Evolutionary conservation across 2,797 vertebrate genomes (phyloP).

Genomic region (Pseudochaenichthys georgianus): DNA sequence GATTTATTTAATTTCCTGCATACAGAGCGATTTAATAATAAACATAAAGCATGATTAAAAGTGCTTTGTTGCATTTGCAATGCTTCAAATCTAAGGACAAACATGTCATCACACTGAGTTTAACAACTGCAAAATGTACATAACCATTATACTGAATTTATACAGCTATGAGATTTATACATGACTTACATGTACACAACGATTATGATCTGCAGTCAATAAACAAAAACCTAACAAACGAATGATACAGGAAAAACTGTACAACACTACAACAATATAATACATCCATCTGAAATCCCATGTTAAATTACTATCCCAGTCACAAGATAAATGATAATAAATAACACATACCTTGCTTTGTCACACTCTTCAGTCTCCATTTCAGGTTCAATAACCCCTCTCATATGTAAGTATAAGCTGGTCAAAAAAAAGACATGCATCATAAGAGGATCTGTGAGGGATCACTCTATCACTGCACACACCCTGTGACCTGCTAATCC

Average conservation of each 20-base stretch:
- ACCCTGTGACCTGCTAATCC: slow-evolving; percentile 21
- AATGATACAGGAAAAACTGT: slow-evolving; percentile 1
- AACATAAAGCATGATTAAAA: slow-evolving; percentile 31
- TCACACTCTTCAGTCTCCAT: slow-evolving; percentile 46
- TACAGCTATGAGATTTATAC: not conserved
- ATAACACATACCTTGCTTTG: slow-evolving; percentile 26
- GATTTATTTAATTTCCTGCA: slow-evolving; percentile 49
- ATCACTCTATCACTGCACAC: slow-evolving; percentile 39
- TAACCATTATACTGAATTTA: not conserved
- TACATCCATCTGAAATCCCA: not conserved
- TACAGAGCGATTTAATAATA: slow-evolving; percentile 18
- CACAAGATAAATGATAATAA: not conserved
- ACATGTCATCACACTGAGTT: not conserved
- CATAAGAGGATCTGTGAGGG: slow-evolving; percentile 62
- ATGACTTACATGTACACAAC: not conserved
- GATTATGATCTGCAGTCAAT: not conserved
- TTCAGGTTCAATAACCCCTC: slow-evolving; percentile 48
- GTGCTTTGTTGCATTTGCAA: slow-evolving; percentile 55
- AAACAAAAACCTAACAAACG: slow-evolving; percentile 6
- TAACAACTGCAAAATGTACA: slow-evolving; percentile 10
- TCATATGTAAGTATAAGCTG: slow-evolving; percentile 46
- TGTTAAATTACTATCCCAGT: not conserved
- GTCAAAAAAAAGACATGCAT: slow-evolving; percentile 60
- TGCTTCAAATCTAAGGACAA: not conserved
- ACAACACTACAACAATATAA: not conserved